Conservation (phyloP, 2,888 invertebrate species). For the Thecophora atra region DNA sequence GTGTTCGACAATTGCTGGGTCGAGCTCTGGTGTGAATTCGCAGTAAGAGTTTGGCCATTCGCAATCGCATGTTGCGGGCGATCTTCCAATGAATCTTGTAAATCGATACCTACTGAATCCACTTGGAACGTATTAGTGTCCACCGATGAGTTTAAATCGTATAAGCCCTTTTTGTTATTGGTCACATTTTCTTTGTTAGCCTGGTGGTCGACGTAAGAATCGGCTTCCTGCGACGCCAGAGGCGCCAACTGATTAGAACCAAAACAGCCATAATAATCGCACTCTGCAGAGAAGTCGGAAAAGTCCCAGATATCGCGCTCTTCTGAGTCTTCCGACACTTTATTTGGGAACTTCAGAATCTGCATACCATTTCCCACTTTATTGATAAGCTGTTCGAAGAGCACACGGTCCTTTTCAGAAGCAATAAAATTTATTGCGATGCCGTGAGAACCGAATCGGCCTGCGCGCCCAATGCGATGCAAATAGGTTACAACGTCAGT, state of each 20-base stretch:
- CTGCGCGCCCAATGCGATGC: conserved; percentile 95
- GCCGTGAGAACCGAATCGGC: conserved; percentile 90
- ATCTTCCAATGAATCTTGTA: conserved; percentile 44
- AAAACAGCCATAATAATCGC: conserved; percentile 48
- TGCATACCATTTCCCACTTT: conserved; percentile 69
- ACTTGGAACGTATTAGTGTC: conserved; percentile 53
- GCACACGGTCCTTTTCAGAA: conserved; percentile 72
- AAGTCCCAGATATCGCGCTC: conserved; percentile 57
- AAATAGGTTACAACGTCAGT: conserved; percentile 83
- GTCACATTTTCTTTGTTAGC: conserved; percentile 45
- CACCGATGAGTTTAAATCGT: conserved; percentile 48
- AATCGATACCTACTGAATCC: conserved; percentile 49
- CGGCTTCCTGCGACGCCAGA: conserved; percentile 47
- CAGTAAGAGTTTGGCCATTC: conserved; percentile 45
- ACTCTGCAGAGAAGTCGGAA: conserved; percentile 48
- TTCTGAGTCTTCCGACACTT: conserved; percentile 45
- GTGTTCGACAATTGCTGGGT: conserved; percentile 61
- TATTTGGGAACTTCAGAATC: conserved; percentile 66
- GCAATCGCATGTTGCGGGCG: conserved; percentile 38
- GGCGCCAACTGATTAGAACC: conserved; percentile 44
- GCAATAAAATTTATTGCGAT: conserved; percentile 79
- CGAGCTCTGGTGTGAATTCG: conserved; percentile 54
- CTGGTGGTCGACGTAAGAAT: conserved; percentile 35
- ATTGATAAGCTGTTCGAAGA: conserved; percentile 70
- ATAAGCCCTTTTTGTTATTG: conserved; percentile 42